These are phyloP conservation scores for Oscheius sp. DNA, from an alignment of 2,888 invertebrate species.

Conservation along the genomic window DNA sequence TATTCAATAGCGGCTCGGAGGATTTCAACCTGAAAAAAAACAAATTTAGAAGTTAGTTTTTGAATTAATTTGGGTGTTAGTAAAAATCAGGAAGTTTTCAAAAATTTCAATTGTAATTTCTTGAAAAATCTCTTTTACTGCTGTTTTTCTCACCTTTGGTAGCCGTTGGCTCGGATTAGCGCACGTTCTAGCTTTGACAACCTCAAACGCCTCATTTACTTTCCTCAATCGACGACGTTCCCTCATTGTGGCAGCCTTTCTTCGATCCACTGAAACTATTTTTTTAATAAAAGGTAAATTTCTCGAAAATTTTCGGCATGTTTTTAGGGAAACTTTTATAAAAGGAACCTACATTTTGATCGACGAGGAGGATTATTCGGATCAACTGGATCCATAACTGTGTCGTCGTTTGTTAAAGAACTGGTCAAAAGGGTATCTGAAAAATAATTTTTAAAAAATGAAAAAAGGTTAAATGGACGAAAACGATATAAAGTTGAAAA, in stretches of 20 bases:
- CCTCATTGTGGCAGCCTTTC: conserved; percentile 94
- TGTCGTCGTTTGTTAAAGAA: conserved; percentile 7
- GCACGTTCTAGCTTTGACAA: conserved; percentile 88
- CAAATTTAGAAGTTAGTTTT: too few relatives aligned
- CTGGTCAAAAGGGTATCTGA: conserved; percentile 5
- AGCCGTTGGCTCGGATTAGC: conserved; percentile 93
- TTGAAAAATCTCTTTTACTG: too few relatives aligned
- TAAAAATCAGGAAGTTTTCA: too few relatives aligned
- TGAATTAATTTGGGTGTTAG: too few relatives aligned
- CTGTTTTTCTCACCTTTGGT: conserved; percentile 79
- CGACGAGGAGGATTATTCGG: conserved; percentile 33
- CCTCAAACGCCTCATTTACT: conserved; percentile 98
- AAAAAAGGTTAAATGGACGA: not conserved
- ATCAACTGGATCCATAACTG: not conserved
- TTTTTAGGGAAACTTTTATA: not conserved
- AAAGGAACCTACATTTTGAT: conserved; percentile 41
- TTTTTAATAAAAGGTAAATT: not conserved
- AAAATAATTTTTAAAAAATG: not conserved
- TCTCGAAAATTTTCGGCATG: too few relatives aligned
- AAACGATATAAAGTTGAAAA: not conserved
- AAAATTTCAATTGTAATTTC: too few relatives aligned
- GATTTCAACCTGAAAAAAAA: conserved; percentile 83
- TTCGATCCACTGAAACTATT: conserved; percentile 84
- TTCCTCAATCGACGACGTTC: conserved; percentile 90
- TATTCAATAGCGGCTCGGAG: conserved; percentile 96